Conservation (phyloP, 2,113 vertebrate genomes). For the Nymphicus hollandicus region DNA sequence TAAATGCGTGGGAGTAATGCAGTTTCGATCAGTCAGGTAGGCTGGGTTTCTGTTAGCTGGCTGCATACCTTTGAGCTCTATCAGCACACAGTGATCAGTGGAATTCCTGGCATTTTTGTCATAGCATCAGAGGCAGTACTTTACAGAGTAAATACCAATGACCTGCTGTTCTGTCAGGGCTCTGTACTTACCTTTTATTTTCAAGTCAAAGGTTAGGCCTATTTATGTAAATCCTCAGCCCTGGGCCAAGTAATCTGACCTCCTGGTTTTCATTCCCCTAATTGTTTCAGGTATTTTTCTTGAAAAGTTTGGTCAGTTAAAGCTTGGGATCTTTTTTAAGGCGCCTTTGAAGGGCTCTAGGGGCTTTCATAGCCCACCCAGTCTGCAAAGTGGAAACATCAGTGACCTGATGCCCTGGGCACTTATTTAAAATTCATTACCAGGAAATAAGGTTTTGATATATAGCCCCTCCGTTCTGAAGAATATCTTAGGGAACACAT, state of each 20-base stretch:
- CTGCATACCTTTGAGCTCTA: constrained; percentile 68
- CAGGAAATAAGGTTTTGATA: constrained; percentile 73
- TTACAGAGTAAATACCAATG: constrained; percentile 72
- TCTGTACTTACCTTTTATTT: constrained; percentile 78
- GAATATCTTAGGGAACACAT: constrained; percentile 51
- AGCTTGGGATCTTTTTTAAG: constrained; percentile 59
- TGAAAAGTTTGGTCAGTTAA: constrained; percentile 72
- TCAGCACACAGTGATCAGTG: constrained; percentile 74
- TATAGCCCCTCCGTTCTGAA: constrained; percentile 52
- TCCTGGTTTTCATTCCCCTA: constrained; percentile 74
- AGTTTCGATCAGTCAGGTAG: constrained; percentile 74
- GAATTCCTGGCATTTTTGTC: constrained; percentile 78
- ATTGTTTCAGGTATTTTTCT: constrained; percentile 78
- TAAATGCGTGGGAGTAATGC: constrained; percentile 67
- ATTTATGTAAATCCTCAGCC: constrained; percentile 79
- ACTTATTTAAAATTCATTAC: constrained; percentile 72
- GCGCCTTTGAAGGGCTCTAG: constrained; percentile 72
- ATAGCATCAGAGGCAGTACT: constrained; percentile 73
- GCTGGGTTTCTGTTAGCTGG: constrained; percentile 70
- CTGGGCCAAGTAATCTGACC: constrained; percentile 74
- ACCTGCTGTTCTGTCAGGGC: constrained; percentile 72
- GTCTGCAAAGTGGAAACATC: constrained; percentile 73
- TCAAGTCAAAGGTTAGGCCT: constrained; percentile 76
- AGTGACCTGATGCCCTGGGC: constrained; percentile 68
- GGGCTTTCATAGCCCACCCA: constrained; percentile 74